Base-by-base conservation (phyloP, 2,113 vertebrate genomes). In the Pedetes capensis region DNA sequence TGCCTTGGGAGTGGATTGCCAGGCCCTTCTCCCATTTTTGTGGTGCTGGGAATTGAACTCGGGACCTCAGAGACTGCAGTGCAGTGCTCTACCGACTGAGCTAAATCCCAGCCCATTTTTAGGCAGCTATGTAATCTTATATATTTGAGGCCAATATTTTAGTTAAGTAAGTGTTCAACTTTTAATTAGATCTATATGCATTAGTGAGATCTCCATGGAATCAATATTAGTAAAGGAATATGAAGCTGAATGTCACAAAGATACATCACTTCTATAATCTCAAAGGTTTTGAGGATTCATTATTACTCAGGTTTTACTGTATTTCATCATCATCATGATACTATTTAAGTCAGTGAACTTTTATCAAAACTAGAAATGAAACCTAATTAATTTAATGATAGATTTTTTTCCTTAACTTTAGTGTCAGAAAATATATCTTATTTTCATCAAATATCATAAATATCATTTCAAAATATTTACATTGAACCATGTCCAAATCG, bases 111-210 rank as follows among this genome's bases (percentile, higher is more conserved):
- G n/a, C n/a, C n/a, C n/a, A n/a, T n/a, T 44, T 94, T 80, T 69
- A 96, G 32, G 7, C 10, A 91, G 18, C n/a, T 53, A 69, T 64
- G 95, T 84, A 64, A 85, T 87, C 27, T 59, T 79, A 87, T 68
- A 55, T 61, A 72, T 88, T 68, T 76, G 37, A 71, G 51, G 14
- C 25, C 6, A 84, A 39, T 64, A 75, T 64, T 91, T 71, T 89
- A 83, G 57, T 57, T 81, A 79, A 79, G 27, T 37, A 76, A 88
- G 71, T 86, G n/a, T 79, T 79, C 6, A 5, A 49, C 16, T 81
- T 95, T 81, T 91, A 96, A 88, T 84, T 92, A 80, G 25, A 83
- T 8, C 16, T 32, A 7, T 32, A 79, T 22, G 37, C 39, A 53
- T 66, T 64, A 71, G 32, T 95, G 61, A 61, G 2, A 44, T 88